These are phyloP conservation scores for Steinernema hermaphroditum DNA, from an alignment of 2,888 invertebrate species.

Conservation along the genomic window DNA sequence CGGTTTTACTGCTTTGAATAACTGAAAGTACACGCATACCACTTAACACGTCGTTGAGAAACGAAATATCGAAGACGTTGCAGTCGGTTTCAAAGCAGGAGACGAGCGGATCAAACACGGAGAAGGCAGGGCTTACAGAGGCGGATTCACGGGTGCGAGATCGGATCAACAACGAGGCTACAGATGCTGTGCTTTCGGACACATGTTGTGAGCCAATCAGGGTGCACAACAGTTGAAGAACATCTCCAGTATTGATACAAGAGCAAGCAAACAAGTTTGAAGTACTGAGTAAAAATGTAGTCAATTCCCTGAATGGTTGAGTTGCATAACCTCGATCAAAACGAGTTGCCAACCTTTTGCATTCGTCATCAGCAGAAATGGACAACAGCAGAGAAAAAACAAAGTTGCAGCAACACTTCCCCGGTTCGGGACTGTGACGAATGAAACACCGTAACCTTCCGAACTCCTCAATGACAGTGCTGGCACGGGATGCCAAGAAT, in stretches of 20 bases:
- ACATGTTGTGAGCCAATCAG: background rate
- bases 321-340: too few relatives aligned
- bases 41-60: background rate
- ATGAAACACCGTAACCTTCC: background rate
- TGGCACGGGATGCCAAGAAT: background rate
- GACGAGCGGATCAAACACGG: background rate
- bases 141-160: background rate
- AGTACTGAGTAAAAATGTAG: background rate
- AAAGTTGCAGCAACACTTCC: background rate
- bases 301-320: background rate
- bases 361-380: background rate
- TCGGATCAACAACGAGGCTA: background rate
- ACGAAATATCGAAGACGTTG: background rate
- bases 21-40: background rate
- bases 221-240: background rate
- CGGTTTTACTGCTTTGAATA: background rate
- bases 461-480: background rate
- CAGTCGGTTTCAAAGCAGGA: background rate
- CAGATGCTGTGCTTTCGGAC: background rate
- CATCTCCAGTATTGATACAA: background rate
- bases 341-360: background rate
- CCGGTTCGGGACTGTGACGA: background rate
- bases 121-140: background rate
- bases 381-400: background rate
- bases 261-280: background rate